A percentile compares a stretch with the other conserved stretches of the same genome.
phyloP scores from a whole-genome alignment of 2,113 vertebrate species.

The Cyprinodon tularosa region DNA sequence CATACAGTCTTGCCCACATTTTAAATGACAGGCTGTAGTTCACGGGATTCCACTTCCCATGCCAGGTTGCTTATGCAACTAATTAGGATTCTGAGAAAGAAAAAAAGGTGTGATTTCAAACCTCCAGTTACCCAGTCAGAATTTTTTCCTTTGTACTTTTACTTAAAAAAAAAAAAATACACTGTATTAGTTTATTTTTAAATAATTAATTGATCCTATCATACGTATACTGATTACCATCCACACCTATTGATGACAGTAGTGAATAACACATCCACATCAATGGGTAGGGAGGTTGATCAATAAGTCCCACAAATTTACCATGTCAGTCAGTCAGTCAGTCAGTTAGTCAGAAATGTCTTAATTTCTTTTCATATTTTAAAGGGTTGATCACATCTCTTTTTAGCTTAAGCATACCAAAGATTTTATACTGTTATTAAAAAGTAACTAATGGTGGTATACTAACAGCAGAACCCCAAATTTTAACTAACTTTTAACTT shows the following conservation, averaged over 20 bases:
- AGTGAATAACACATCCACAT: conserved; percentile 5
- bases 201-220: neutral
- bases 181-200: neutral
- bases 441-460: neutral
- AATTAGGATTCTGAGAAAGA: conserved; percentile 14
- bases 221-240: neutral
- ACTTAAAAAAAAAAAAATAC: neutral
- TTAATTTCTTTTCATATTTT: conserved; percentile 18
- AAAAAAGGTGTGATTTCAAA: conserved; percentile 2
- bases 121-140: neutral
- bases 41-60: conserved; percentile 8
- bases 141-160: neutral
- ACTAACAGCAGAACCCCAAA: conserved; percentile 8
- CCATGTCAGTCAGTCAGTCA: conserved; percentile 14
- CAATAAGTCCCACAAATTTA: conserved; percentile 14
- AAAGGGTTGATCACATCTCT: neutral
- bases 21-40: conserved; percentile 50
- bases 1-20: conserved; percentile 54
- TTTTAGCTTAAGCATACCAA: neutral
- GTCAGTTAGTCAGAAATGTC: conserved; percentile 11
- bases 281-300: conserved; percentile 7
- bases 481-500: too few species aligned
- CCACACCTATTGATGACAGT: neutral
- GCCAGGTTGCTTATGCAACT: conserved; percentile 30
- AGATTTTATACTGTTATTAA: conserved; percentile 6